Percentiles rank a stretch among this genome's conserved stretches.
Conservation (phyloP, 2,113 vertebrate genomes). For the Dascyllus trimaculatus region DNA sequence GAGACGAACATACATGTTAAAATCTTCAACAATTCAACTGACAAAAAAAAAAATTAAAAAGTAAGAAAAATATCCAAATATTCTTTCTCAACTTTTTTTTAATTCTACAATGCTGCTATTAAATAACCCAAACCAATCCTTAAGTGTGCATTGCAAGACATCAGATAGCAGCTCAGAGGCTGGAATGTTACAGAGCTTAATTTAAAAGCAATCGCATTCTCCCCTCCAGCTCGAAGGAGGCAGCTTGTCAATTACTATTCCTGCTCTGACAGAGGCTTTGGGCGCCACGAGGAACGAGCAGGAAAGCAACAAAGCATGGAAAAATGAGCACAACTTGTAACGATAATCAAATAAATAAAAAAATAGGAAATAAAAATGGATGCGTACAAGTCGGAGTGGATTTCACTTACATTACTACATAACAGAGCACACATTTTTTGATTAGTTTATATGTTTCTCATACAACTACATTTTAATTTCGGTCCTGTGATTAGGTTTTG, state of each 20-base stretch:
- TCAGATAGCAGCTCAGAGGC: constrained; percentile 71
- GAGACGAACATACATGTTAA: constrained; percentile 53
- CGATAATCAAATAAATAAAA: constrained; percentile 45
- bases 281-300: constrained; percentile 58
- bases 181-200: constrained; percentile 65
- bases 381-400: constrained; percentile 13
- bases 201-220: constrained; percentile 69
- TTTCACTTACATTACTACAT: constrained; percentile 5
- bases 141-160: constrained; percentile 67
- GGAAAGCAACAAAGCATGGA: constrained; percentile 48
- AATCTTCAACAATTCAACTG: constrained; percentile 58
- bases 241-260: constrained; percentile 78
- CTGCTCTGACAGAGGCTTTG: constrained; percentile 72
- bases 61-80: constrained; percentile 62
- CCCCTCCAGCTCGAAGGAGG: constrained; percentile 76
- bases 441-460: too few species aligned
- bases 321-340: constrained; percentile 50
- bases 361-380: constrained; percentile 34
- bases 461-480: not conserved
- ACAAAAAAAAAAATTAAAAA: constrained; percentile 61
- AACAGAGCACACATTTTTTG: not conserved
- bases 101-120: constrained; percentile 67
- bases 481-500: not conserved
- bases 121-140: constrained; percentile 60
- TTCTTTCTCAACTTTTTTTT: constrained; percentile 69